Evolutionary conservation across 2,113 vertebrate species (phyloP).

Genomic region (Parotia lawesii): DNA sequence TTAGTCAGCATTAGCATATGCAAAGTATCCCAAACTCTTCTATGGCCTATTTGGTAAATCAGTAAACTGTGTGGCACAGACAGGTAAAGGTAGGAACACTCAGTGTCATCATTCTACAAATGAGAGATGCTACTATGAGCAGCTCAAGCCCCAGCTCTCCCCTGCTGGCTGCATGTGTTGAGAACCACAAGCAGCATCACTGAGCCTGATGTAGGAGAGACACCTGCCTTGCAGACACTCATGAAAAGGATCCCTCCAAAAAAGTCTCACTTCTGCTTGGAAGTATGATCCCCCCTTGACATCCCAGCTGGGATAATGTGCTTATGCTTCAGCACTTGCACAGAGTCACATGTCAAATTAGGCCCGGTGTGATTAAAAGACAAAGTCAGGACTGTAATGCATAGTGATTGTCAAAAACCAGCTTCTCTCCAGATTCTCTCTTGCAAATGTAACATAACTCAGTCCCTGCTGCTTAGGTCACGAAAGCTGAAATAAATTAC

Average conservation of each 20-base stretch:
- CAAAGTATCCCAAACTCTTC: neutral
- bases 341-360: neutral
- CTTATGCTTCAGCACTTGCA: neutral
- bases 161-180: neutral
- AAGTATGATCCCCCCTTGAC: neutral
- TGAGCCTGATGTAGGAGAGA: neutral
- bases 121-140: neutral
- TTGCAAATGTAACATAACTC: neutral
- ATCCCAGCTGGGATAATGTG: neutral
- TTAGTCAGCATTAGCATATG: neutral
- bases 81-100: neutral
- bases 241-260: neutral
- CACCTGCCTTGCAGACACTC: neutral
- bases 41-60: neutral
- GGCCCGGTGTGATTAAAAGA: neutral
- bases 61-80: neutral
- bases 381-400: neutral
- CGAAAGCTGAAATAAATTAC: neutral
- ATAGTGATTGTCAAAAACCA: accelerated
- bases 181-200: neutral
- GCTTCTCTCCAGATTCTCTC: neutral
- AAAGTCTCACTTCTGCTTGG: neutral
- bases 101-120: neutral
- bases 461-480: neutral
- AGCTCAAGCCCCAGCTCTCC: neutral